Evolutionary conservation across 2,113 vertebrate genomes (phyloP), one percentile per base, ranked within the genome.

Genomic region (Podiceps cristatus): DNA sequence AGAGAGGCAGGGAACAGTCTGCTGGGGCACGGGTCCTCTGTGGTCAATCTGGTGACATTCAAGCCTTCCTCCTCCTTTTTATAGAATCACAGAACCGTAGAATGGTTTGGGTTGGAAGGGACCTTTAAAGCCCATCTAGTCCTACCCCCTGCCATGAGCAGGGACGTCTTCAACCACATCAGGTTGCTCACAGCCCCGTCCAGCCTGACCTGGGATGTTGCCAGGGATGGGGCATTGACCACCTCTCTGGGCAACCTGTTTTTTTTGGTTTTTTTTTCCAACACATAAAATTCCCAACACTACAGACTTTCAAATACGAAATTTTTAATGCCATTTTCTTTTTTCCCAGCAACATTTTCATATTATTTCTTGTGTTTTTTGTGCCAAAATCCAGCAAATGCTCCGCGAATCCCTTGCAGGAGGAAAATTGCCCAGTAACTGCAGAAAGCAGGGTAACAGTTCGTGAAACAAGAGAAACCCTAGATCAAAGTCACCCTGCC

Each of bases 271-370:
- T 67, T 71, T 49, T 29, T 20, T 13, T 76, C 35, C n/a, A 50
- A 20, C 10, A 18, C 33, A 29, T 27, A 23, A 55, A 62, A 9
- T 71, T 86, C 11, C 11, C 55, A 55, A 11, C 0, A 0, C 0
- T 17, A 15, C 1, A 74, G 53, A 29, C 55, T 40, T 81, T 29
- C 4, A 47, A n/a, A 35, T 6, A 28, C 44, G n/a, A 64, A 15
- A 7, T 5, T 42, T 77, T 67, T 6, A 31, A 76, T 62, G 7
- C 1, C 22, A 24, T 4, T 58, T 4, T 3, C 4, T 67, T 82
- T 40, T 60, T 18, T 50, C 24, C 20, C 52, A 50, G 28, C 20
- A 73, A 9, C 3, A 3, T 5, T 62, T 50, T 60, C 13, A 13
- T 37, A 31, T 42, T 53, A 8, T 73, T 73, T 28, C 25, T 23